Percentiles rank a stretch among this genome's conserved stretches.
phyloP scores from a whole-genome alignment of 1,140 invertebrate species.

The Drosophila kepulauana region DNA sequence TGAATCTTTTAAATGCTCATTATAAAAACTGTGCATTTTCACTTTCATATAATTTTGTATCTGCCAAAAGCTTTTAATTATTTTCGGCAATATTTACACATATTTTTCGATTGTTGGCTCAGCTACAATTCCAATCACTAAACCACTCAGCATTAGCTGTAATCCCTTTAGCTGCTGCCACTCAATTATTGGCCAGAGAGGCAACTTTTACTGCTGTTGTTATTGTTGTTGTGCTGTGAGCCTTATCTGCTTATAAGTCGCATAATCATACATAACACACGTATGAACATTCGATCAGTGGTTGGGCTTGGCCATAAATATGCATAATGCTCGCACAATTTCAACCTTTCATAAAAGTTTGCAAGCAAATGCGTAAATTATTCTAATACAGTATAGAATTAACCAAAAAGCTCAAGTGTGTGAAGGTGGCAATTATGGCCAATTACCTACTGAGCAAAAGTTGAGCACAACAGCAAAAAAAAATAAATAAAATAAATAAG shows the following conservation, averaged over 20 bases:
- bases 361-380: constrained; percentile 80
- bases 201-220: not conserved
- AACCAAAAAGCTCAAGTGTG: constrained; percentile 41
- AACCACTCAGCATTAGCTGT: not conserved
- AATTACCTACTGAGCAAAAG: constrained; percentile 64
- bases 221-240: not conserved
- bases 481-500: constrained; percentile 25
- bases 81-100: not conserved
- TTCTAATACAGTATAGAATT: constrained; percentile 77
- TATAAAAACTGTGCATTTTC: too few species aligned
- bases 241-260: constrained; percentile 19
- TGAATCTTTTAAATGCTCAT: too few species aligned
- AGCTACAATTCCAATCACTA: not conserved
- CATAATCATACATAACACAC: not conserved
- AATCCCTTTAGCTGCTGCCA: constrained; percentile 8
- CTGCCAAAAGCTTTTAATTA: not conserved
- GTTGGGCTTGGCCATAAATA: constrained; percentile 66
- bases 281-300: constrained; percentile 29
- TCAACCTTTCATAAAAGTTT: constrained; percentile 74
- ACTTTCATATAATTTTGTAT: too few species aligned
- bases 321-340: constrained; percentile 71
- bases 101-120: not conserved
- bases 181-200: not conserved
- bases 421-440: constrained; percentile 60
- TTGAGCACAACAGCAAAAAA: constrained; percentile 60